Base-by-base conservation (phyloP, 2,113 vertebrate species). In the Speoplatyrhinus poulsoni region DNA sequence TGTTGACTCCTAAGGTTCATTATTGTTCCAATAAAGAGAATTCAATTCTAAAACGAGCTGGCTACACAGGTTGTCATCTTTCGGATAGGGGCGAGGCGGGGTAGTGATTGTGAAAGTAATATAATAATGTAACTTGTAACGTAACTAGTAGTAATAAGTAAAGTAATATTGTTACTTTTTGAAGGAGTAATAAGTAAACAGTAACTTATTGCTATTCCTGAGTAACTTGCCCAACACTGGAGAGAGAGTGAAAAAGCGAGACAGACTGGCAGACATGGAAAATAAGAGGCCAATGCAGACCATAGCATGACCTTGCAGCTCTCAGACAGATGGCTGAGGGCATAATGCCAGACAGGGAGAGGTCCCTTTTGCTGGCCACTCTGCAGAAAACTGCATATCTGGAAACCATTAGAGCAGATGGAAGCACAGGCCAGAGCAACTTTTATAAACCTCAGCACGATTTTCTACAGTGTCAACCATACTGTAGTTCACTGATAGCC, bases 321-420 rank as follows among this genome's bases (percentile, higher is more conserved):
- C 62, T 1, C 74, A 82, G 62, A 77, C 84, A 72, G 69, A 81
- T 62, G 80, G 76, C 57, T 68, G 79, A 77, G 84, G 82, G 73
- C 80, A 26, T 19, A 32, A 11, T 16, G n/a, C 56, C 86, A 88
- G 84, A 90, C 87, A 74, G 89, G 87, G 87, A 87, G 87, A 86
- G 86, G 85, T 86, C 69, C 26, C 73, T 15, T 41, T 41, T 41
- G 75, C 67, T 71, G 70, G 82, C 84, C 72, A 77, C 84, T 81
- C 60, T 77, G 80, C 79, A 79, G 79, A 82, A 83, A 82, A 85
- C 70, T 65, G 68, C 79, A 72, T 87, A 86, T 89, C 89, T 90
- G 89, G 86, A 90, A 90, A 79, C 84, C 82, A 90, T 89, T 89
- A 89, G 63, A 69, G 67, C 70, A 46, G 69, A 82, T 78, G 81